Base-by-base conservation (phyloP, 2,888 invertebrate genomes). In the Yponomeuta sedellus region DNA sequence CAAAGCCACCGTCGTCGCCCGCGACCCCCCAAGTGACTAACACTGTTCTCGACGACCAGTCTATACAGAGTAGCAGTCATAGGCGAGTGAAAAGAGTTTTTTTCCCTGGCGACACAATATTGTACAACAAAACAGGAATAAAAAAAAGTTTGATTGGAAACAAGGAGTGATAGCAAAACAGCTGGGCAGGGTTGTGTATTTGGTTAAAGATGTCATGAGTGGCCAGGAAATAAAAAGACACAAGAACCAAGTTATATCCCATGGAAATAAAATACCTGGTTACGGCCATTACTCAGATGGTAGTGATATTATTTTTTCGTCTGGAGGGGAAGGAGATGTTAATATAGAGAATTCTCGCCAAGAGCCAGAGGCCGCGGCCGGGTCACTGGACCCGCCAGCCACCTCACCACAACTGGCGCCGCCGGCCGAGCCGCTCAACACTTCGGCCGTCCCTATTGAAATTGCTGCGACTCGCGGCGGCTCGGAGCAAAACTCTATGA, bases 41-140 rank as follows among this genome's bases (percentile, higher is more conserved):
- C 20, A 6, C 5, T 20, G 40, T 62, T 10, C 34, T 28, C 34
- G n/a, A 39, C 16, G 39, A 62, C 5, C 62, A 39, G 62, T 62
- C 4, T n/a, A 34, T 34, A 62, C 62, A 62, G 62, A 39, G n/a
- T 62, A 62, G 40, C 10, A 16, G 12, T 10, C 40, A 62, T 39
- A 19, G 25, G 10, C 34, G 62, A 19, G 5, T 39, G 2, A 25
- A 2, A 20, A n/a, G 34, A 62, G n/a, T 19, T 16, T 62, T 62
- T 62, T 1, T 2, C 11, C 10, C 28, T 12, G 61, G 61, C 5
- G 61, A 61, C 1, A 22, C 16, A 16, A 16, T 62, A 16, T 5
- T 39, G 10, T 62, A 39, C n/a, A 62, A 39, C 28, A 4, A 16
- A 25, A 61, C 20, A 39, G 4, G 2, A 62, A 62, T 20, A 62